These are phyloP conservation scores for Ibidorhyncha struthersii DNA, from an alignment of 2,113 vertebrate genomes.

Conservation along the genomic window DNA sequence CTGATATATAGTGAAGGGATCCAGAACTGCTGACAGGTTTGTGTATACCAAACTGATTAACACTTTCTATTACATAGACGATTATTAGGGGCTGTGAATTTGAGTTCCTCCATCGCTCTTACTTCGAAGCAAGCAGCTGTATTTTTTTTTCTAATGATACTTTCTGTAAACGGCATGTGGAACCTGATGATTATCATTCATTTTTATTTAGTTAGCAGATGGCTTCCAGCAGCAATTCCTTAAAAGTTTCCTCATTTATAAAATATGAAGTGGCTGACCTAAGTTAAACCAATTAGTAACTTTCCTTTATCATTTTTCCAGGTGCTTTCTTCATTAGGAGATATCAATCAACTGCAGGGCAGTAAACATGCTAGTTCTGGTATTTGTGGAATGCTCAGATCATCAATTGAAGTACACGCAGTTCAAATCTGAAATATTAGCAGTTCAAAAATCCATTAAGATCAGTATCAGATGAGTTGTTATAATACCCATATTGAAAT, in stretches of 20 bases:
- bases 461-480: conserved; percentile 26
- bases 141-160: background rate
- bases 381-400: conserved; percentile 61
- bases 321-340: conserved; percentile 65
- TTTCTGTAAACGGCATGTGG: background rate
- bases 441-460: conserved; percentile 68
- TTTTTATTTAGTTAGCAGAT: conserved; percentile 61
- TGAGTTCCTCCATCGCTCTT: background rate
- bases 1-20: background rate
- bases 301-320: conserved; percentile 64
- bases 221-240: conserved; percentile 48
- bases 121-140: background rate
- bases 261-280: conserved; percentile 62
- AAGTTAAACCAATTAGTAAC: conserved; percentile 69
- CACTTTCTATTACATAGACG: background rate
- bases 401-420: conserved; percentile 44
- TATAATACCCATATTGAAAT: conserved; percentile 19
- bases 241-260: conserved; percentile 66
- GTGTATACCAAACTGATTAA: background rate
- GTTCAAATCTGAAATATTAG: conserved; percentile 67
- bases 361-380: conserved; percentile 59
- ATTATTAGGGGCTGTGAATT: conserved; percentile 3
- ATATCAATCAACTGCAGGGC: conserved; percentile 61
- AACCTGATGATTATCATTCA: conserved; percentile 38
- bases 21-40: background rate